phyloP scores from a whole-genome alignment of 2,113 vertebrate species.

The Phalacrocorax aristotelis region DNA sequence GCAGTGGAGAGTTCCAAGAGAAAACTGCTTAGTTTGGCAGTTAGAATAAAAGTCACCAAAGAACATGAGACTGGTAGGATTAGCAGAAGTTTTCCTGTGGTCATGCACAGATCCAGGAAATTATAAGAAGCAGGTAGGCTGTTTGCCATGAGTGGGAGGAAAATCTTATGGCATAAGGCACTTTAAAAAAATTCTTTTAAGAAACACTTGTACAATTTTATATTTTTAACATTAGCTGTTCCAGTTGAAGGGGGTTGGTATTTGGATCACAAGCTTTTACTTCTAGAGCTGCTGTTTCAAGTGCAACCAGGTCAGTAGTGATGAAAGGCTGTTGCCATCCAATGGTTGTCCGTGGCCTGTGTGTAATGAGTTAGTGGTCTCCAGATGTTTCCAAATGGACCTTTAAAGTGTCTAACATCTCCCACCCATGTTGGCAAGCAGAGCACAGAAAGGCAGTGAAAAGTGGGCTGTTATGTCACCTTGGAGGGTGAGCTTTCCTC shows the following conservation, averaged over 20 bases:
- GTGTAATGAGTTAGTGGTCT: slow-evolving; percentile 12
- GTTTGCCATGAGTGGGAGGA: slow-evolving; percentile 64
- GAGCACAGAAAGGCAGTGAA: slow-evolving; percentile 11
- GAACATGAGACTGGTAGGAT: slow-evolving; percentile 67
- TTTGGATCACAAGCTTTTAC: slow-evolving; percentile 44
- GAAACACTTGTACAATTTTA: too few species aligned
- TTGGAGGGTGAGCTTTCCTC: background rate
- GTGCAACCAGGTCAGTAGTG: slow-evolving; percentile 47
- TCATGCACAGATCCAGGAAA: slow-evolving; percentile 62
- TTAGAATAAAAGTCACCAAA: slow-evolving; percentile 61
- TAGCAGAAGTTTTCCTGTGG: slow-evolving; percentile 70
- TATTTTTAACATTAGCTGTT: slow-evolving; percentile 14
- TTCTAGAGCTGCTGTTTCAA: slow-evolving; percentile 45
- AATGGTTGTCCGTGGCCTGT: background rate
- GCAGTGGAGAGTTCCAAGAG: slow-evolving; percentile 33
- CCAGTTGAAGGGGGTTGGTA: background rate
- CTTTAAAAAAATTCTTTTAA: background rate
- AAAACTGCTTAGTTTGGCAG: slow-evolving; percentile 69
- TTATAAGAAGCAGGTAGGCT: slow-evolving; percentile 69
- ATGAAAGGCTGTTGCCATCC: slow-evolving; percentile 55
- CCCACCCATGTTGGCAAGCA: background rate
- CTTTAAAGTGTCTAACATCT: slow-evolving; percentile 5
- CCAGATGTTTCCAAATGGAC: slow-evolving; percentile 46
- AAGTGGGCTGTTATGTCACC: background rate
- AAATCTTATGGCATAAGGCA: slow-evolving; percentile 57